Base-by-base conservation (phyloP, 2,888 invertebrate genomes). In the Coremacera marginata region DNA sequence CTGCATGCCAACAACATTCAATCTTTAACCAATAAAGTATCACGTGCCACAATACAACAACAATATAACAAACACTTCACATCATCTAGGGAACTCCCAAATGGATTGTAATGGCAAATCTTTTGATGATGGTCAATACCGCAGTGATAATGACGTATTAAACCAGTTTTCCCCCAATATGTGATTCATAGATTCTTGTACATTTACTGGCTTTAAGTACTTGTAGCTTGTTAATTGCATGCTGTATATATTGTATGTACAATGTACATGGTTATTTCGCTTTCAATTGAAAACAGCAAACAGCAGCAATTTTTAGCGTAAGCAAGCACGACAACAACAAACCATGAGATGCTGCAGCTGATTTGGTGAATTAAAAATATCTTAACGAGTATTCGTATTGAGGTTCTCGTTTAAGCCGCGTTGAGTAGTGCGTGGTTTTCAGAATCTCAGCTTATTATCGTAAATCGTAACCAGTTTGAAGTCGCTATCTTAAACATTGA, bases 321-420 rank as follows among this genome's bases (percentile, higher is more conserved):
- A 63, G n/a, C 34, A 16, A 31, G n/a, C 34, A 9, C 19, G 14
- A 5, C 31, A 52, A 8, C n/a, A 52, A 31, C 34, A 68, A 27
- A 14, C 19, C 55, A 70, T 62, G 72, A 72, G 34, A 19, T 22
- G 73, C 49, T 49, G 51, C 73, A 49, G 11, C 67, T 25, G 16
- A 60, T 74, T 31, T 25, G 22, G 25, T 22, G 19, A 49, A 60
- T 72, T 67, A 34, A 74, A 74, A 65, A 74, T 74, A 74, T 55
- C 52, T 37, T 51, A 55, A 74, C 37, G 44, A 74, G 74, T 67
- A n/a, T 73, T 44, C n/a, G 44, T 60, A 62, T 57, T 11, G 19
- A 16, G 25, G 22, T 52, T 70, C 16, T 49, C 16, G 31, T 44
- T 60, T 27, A 25, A 22, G 60, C 16, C 4, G 3, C 52, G 37